Evolutionary conservation across 2,888 invertebrate species (phyloP).

Genomic region (Marasmarcha lunaedactyla): DNA sequence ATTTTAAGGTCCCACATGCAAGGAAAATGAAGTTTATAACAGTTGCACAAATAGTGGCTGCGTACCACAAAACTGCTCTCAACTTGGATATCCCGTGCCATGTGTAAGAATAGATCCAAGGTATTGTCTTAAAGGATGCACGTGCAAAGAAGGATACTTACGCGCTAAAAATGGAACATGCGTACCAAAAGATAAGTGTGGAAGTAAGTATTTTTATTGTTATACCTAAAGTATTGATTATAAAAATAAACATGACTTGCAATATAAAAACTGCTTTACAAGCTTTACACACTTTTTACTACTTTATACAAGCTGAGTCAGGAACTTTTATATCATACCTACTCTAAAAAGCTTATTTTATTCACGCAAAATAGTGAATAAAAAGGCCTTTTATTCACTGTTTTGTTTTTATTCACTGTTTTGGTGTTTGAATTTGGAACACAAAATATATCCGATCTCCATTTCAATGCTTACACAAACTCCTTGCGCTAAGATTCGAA

Average conservation of each 20-base stretch:
- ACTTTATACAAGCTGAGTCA: too few relatives aligned
- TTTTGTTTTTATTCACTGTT: too few relatives aligned
- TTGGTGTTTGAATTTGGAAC: too few relatives aligned
- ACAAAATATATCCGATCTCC: too few relatives aligned
- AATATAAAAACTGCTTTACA: too few relatives aligned
- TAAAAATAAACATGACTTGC: neutral
- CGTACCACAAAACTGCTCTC: slow-evolving; percentile 21
- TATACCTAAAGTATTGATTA: neutral
- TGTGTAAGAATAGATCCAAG: slow-evolving; percentile 13
- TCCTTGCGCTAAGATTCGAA: too few relatives aligned
- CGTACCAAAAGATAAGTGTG: slow-evolving; percentile 17
- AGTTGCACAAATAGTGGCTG: slow-evolving; percentile 20
- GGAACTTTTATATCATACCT: too few relatives aligned
- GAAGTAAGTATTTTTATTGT: slow-evolving; percentile 17
- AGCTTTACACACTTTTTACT: too few relatives aligned
- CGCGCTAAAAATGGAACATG: slow-evolving; percentile 19
- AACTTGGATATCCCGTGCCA: slow-evolving; percentile 18
- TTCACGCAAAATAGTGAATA: too few relatives aligned
- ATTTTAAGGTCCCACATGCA: neutral
- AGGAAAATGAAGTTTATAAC: slow-evolving; percentile 15
- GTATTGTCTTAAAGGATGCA: slow-evolving; percentile 18
- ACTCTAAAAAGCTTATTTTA: too few relatives aligned
- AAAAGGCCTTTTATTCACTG: too few relatives aligned
- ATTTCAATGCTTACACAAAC: too few relatives aligned
- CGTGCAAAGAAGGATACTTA: slow-evolving; percentile 18